A percentile compares a stretch with the other conserved stretches of the same genome.
phyloP scores from a whole-genome alignment of 2,797 vertebrate genomes.

The Micrastur ruficollis region DNA sequence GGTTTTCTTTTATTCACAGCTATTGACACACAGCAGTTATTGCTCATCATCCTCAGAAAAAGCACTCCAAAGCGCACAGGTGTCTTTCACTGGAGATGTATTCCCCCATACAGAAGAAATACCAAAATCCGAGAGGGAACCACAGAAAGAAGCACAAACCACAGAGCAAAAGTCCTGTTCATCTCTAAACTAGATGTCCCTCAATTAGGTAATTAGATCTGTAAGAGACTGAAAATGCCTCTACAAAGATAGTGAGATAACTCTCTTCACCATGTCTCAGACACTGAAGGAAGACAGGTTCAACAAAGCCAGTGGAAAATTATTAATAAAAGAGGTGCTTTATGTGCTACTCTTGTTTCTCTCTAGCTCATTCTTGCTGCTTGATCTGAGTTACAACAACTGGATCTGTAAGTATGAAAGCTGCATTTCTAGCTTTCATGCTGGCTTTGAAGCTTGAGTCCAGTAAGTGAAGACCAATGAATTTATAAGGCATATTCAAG shows the following conservation, averaged over 20 bases:
- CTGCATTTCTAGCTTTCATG: neutral
- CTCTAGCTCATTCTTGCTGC: neutral
- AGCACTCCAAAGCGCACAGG: neutral
- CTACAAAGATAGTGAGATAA: neutral
- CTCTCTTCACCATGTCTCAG: neutral
- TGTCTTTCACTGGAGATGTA: neutral
- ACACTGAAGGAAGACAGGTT: neutral
- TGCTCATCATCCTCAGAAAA: neutral
- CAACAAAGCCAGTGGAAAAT: neutral
- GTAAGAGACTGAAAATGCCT: neutral
- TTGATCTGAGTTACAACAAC: neutral
- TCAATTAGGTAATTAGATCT: neutral
- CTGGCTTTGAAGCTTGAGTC: neutral
- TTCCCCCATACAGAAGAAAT: neutral
- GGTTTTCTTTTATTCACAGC: neutral
- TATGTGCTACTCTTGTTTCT: neutral
- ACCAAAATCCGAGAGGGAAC: neutral
- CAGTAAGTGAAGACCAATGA: neutral
- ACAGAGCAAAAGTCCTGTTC: neutral
- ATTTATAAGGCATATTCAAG: neutral
- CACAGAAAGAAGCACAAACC: neutral
- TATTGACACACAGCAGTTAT: neutral
- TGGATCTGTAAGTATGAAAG: neutral
- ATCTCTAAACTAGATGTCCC: neutral
- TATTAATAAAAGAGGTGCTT: neutral